Evolutionary conservation across 2,113 vertebrate species (phyloP).

Genomic region (Rhynchopsitta pachyrhyncha): DNA sequence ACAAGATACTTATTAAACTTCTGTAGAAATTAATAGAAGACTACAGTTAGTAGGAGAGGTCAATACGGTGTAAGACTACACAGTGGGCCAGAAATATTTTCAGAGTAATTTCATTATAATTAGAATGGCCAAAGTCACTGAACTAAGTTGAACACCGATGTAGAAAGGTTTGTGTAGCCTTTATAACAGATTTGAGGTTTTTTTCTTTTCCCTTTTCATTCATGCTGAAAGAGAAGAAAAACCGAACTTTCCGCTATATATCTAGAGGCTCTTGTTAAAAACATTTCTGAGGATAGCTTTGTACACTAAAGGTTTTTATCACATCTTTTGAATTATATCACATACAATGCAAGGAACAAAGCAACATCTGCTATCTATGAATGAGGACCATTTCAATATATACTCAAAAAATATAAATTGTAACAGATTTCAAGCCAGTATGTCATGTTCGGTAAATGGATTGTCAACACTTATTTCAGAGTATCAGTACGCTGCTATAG

Average conservation of each 20-base stretch:
- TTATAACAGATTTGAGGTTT: neutral
- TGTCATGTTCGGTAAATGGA: neutral
- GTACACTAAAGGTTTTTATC: neutral
- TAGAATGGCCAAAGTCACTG: neutral
- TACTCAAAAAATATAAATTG: neutral
- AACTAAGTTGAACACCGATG: neutral
- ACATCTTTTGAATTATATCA: neutral
- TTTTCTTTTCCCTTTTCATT: neutral
- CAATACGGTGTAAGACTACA: neutral
- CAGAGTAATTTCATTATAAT: neutral
- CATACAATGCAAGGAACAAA: neutral
- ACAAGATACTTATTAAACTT: neutral
- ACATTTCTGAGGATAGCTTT: neutral
- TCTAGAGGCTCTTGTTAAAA: neutral
- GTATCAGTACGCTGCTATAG: neutral
- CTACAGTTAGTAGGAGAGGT: neutral
- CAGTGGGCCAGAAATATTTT: neutral
- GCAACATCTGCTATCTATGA: neutral
- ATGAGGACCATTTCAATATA: neutral
- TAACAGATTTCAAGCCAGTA: neutral
- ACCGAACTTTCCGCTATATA: neutral
- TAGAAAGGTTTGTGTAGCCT: neutral
- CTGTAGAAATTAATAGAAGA: neutral
- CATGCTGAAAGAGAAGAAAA: neutral
- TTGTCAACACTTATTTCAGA: neutral